These are phyloP conservation scores for Julus scandinavius DNA, from an alignment of 2,888 invertebrate genomes.

Conservation along the genomic window DNA sequence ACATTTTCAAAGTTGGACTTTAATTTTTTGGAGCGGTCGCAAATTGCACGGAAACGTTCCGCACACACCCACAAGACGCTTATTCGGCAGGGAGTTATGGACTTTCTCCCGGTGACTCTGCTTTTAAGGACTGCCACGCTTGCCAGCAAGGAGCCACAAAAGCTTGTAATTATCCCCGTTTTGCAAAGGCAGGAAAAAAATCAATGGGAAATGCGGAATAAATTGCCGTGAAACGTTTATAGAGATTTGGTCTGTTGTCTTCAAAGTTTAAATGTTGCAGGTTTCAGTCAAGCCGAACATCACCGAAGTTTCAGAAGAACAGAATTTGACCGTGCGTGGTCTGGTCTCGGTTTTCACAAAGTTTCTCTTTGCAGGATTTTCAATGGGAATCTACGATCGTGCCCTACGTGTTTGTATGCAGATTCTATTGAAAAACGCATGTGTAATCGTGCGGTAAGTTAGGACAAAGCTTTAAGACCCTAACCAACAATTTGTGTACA, in stretches of 20 bases:
- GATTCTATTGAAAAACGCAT: no score
- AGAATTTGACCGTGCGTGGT: no score
- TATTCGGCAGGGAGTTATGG: background rate
- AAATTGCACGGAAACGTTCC: background rate
- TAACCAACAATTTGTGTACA: no score
- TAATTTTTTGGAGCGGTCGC: background rate
- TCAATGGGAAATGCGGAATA: background rate
- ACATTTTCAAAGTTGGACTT: background rate
- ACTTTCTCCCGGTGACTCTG: background rate
- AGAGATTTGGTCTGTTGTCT: background rate
- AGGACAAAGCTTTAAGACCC: no score
- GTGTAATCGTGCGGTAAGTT: no score
- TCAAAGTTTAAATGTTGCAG: no score
- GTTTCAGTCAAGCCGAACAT: no score
- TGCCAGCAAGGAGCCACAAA: background rate
- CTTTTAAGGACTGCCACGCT: slow-evolving; percentile 16
- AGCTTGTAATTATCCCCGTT: background rate
- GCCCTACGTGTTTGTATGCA: no score
- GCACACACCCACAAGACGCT: background rate
- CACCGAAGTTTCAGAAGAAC: no score
- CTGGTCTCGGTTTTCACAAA: no score
- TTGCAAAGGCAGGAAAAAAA: background rate
- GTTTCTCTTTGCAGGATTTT: no score
- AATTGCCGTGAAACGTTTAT: slow-evolving; percentile 11
- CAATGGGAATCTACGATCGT: no score